Evolutionary conservation across 2,113 vertebrate species (phyloP).

Genomic region (Platycercus adscitus): DNA sequence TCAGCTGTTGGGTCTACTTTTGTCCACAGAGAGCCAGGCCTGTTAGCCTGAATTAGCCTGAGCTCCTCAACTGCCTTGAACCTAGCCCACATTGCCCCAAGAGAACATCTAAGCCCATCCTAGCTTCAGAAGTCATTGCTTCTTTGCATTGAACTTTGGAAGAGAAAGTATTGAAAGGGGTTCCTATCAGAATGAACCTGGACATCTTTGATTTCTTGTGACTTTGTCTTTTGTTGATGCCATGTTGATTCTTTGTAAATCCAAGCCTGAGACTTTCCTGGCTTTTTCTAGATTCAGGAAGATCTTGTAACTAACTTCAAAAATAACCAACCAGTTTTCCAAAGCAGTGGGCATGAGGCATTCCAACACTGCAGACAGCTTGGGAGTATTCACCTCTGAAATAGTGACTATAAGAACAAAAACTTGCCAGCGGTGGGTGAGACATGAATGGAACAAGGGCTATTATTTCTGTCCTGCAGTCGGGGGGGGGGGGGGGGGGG

Average conservation of each 20-base stretch:
- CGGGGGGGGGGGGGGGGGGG: too few species aligned
- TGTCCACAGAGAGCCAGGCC: background rate
- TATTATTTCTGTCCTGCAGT: conserved; percentile 53
- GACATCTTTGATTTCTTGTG: background rate
- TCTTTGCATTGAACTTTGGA: background rate
- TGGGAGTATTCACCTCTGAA: conserved; percentile 35
- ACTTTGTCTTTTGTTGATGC: background rate
- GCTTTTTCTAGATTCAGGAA: background rate
- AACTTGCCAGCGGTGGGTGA: conserved; percentile 27
- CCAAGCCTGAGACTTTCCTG: background rate
- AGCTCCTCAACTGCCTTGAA: background rate
- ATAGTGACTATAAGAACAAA: conserved; percentile 47
- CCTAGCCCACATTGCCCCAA: background rate
- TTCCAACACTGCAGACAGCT: background rate
- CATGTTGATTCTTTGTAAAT: background rate
- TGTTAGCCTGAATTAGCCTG: background rate
- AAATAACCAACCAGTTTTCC: background rate
- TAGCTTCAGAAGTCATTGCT: background rate
- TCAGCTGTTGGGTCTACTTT: background rate
- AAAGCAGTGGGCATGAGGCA: background rate
- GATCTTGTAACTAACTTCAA: background rate
- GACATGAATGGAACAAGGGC: conserved; percentile 24
- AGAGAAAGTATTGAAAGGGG: background rate
- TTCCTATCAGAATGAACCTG: background rate
- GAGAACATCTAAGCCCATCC: background rate